A percentile compares a stretch with the other conserved stretches of the same genome.
Conservation (phyloP, 2,113 vertebrate genomes). For the Dicerorhinus sumatrensis region DNA sequence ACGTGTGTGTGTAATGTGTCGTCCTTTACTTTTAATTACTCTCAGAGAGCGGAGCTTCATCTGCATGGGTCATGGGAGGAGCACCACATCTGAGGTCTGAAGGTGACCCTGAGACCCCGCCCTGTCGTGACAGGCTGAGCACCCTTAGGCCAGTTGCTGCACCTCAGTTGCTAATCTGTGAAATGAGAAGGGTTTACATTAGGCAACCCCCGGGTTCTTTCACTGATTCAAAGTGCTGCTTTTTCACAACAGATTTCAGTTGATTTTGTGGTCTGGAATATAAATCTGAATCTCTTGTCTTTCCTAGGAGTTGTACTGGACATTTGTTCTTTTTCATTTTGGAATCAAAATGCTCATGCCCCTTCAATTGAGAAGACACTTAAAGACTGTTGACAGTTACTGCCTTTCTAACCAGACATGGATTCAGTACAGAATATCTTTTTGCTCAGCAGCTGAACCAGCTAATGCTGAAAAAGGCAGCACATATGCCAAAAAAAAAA, state of each 20-base stretch:
- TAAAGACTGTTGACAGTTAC: not conserved
- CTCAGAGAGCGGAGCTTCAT: not conserved
- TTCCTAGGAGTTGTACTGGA: not conserved
- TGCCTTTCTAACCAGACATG: not conserved
- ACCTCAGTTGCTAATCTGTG: not conserved
- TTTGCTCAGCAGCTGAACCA: not conserved
- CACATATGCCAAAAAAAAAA: not conserved
- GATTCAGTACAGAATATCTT: not conserved
- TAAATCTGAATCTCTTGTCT: not conserved
- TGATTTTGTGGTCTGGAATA: not conserved
- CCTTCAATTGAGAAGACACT: not conserved
- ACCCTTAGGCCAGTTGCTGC: not conserved
- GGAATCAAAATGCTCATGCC: not conserved
- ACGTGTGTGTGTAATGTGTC: not conserved
- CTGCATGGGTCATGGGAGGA: not conserved
- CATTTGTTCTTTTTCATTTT: conserved; percentile 19
- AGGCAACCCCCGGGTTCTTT: not conserved
- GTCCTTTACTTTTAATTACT: not conserved
- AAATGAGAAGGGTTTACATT: not conserved
- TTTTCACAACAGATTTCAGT: not conserved
- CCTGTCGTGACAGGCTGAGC: not conserved
- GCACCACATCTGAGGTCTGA: not conserved
- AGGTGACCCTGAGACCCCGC: not conserved
- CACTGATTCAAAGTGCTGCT: not conserved
- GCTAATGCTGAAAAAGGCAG: not conserved